phyloP scores from a whole-genome alignment of 2,113 vertebrate species.

The Romanogobio albipinnatus region DNA sequence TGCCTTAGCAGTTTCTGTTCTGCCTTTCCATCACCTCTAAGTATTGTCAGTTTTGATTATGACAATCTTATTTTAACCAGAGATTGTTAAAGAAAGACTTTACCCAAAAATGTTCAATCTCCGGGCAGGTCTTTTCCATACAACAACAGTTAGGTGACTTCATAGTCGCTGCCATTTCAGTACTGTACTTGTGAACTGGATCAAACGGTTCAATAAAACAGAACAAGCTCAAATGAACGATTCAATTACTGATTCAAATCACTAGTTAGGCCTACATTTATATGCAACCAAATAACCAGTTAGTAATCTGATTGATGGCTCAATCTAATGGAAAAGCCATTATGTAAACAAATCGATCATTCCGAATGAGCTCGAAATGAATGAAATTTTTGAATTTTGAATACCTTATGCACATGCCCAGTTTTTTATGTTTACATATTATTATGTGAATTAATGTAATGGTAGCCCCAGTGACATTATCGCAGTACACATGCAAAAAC shows the following conservation, averaged over 20 bases:
- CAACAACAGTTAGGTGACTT: background rate
- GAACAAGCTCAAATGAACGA: background rate
- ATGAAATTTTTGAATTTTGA: background rate
- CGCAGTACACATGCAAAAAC: too few species aligned
- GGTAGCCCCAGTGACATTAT: too few species aligned
- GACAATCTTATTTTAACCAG: background rate
- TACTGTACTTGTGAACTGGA: background rate
- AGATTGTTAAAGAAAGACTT: background rate
- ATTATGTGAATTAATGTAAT: too few species aligned
- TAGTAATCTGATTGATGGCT: background rate
- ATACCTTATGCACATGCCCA: background rate
- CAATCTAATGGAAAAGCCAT: background rate
- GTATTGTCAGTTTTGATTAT: too few species aligned
- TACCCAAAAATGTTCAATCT: background rate
- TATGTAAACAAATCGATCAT: background rate
- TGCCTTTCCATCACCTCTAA: constrained; percentile 56
- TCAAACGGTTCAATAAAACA: background rate
- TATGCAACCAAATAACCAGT: background rate
- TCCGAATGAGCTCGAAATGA: background rate
- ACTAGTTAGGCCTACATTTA: background rate
- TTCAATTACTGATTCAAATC: background rate
- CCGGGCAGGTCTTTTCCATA: background rate
- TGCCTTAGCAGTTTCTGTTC: constrained; percentile 52
- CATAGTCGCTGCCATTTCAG: background rate
- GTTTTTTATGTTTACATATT: background rate